Percentiles rank a stretch among this genome's conserved stretches.
Conservation (phyloP, 2,113 vertebrate genomes). For the Spea bombifrons region DNA sequence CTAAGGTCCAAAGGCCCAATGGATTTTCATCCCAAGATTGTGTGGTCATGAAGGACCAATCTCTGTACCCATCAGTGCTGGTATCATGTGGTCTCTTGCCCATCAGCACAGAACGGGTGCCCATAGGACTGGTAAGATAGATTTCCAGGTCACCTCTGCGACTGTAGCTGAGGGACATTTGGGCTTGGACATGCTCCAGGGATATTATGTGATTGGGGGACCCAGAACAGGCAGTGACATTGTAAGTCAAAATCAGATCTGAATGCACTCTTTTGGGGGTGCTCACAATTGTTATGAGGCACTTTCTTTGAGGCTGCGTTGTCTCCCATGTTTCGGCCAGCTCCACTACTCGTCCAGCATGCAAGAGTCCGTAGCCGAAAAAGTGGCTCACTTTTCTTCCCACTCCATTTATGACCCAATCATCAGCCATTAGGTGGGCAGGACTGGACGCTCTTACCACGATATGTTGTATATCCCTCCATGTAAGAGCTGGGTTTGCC, state of each 20-base stretch:
- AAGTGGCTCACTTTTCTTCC: conserved; percentile 73
- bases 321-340: conserved; percentile 63
- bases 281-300: conserved; percentile 49
- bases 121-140: conserved; percentile 68
- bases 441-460: conserved; percentile 64
- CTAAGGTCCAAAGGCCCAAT: conserved; percentile 64
- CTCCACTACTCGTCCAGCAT: conserved; percentile 66
- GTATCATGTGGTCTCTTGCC: conserved; percentile 65
- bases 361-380: conserved; percentile 73
- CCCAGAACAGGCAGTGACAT: conserved; percentile 49
- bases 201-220: conserved; percentile 58
- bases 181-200: conserved; percentile 73
- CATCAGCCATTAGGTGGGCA: conserved; percentile 59
- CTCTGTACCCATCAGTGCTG: conserved; percentile 65
- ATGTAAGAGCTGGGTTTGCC: conserved; percentile 76
- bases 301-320: conserved; percentile 61
- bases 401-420: conserved; percentile 66
- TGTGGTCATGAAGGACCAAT: conserved; percentile 77
- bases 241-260: conserved; percentile 48
- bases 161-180: conserved; percentile 67
- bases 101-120: conserved; percentile 69
- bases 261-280: conserved; percentile 52
- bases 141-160: conserved; percentile 72
- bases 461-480: conserved; percentile 76
- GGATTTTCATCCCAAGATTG: conserved; percentile 79